Evolutionary conservation across 2,888 invertebrate species (phyloP), one percentile per base, ranked within the genome.

Genomic region (Eremobia ochroleuca): DNA sequence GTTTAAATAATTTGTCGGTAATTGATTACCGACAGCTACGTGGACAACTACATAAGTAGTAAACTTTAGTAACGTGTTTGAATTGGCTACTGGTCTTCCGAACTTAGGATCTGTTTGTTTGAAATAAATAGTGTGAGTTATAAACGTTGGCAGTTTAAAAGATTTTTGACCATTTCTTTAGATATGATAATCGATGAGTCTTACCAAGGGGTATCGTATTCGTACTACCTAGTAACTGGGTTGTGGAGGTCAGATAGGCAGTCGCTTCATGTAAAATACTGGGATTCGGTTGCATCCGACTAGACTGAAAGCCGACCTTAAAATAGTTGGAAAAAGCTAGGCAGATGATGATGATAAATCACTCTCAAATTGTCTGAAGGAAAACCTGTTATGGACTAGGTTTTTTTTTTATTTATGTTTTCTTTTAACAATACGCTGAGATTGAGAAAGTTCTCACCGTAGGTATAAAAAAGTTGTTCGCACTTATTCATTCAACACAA

Each of bases 1-100:
- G 66, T 81, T 83, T 81, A 77, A 79, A 75, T 84, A 85, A 87
- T 82, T 81, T 69, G 71, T 73, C 62, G 55, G 71, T 88, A 81
- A 87, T 87, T 85, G 76, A 85, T 88, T 81, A 81, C 68, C n/a
- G 73, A 77, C 65, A 4, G 40, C 52, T 77, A 37, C 28, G n/a
- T 66, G 34, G 46, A 64, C 75, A 72, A 62, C n/a, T n/a, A 66
- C 71, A n/a, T n/a, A n/a, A n/a, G n/a, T n/a, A 59, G 58, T 73
- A 43, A 52, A 52, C 73, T 68, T 37, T 65, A 4, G 49, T 25
- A 62, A 70, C 28, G 37, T 66, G 73, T 72, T 78, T 76, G 71
- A 74, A 61, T 69, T n/a, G 43, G 62, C 77, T 87, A 74, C 82
- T 76, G 52, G 82, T 66, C 43, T 75, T 70, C 11, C 1, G 67